phyloP scores from a whole-genome alignment of 2,113 vertebrate genomes.

The Melospiza melodia region DNA sequence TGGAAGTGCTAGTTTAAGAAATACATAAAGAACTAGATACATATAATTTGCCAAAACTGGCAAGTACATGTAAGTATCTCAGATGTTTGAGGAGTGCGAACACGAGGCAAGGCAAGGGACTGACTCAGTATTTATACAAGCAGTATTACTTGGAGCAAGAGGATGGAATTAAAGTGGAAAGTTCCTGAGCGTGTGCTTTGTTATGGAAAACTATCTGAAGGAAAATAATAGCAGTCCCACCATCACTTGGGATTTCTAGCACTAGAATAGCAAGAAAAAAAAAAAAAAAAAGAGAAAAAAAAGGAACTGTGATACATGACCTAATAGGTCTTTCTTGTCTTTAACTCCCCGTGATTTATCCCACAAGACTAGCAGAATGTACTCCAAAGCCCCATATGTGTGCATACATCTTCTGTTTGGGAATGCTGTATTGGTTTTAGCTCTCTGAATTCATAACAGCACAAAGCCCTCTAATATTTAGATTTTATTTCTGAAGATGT shows the following conservation, averaged over 20 bases:
- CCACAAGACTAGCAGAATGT: conserved; percentile 2
- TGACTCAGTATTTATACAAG: conserved; percentile 66
- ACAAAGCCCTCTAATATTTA: conserved; percentile 41
- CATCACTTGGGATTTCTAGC: conserved; percentile 41
- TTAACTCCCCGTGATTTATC: conserved; percentile 35
- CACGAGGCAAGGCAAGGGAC: conserved; percentile 58
- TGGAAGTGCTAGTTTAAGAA: background rate
- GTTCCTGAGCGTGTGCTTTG: conserved; percentile 47
- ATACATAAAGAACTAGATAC: conserved; percentile 51
- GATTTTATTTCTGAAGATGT: conserved; percentile 40
- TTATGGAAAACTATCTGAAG: conserved; percentile 45
- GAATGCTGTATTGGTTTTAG: conserved; percentile 38
- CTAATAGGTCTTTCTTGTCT: conserved; percentile 48
- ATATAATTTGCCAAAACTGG: conserved; percentile 62
- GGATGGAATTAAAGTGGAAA: conserved; percentile 62
- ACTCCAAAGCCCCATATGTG: conserved; percentile 12
- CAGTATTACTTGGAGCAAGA: conserved; percentile 59
- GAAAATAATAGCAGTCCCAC: conserved; percentile 38
- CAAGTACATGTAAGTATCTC: conserved; percentile 41
- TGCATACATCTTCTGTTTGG: conserved; percentile 29
- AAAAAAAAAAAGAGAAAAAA: background rate
- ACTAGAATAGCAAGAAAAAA: background rate
- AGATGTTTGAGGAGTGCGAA: conserved; percentile 57
- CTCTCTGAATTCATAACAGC: conserved; percentile 48
- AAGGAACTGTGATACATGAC: conserved; percentile 43